Percentiles rank a stretch among this genome's conserved stretches.
These are phyloP conservation scores for Calonectris borealis DNA, from an alignment of 2,113 vertebrate genomes.

Conservation along the genomic window DNA sequence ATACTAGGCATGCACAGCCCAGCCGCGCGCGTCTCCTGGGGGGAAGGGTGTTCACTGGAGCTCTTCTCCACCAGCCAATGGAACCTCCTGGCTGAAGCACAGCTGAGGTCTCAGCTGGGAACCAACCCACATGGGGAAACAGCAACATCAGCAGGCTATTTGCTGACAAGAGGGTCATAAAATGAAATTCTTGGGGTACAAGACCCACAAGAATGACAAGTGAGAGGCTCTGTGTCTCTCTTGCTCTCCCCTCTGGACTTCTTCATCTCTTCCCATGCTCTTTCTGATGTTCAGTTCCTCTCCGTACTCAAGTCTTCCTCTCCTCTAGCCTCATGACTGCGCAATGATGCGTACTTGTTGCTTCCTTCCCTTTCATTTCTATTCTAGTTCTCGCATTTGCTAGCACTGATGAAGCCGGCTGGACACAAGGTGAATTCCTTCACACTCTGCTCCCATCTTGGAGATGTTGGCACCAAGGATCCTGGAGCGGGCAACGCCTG, in stretches of 20 bases:
- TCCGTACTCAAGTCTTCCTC: background rate
- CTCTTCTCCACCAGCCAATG: background rate
- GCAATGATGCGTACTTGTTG: background rate
- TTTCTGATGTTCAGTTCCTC: background rate
- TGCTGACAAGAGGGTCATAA: background rate
- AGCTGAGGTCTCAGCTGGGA: background rate
- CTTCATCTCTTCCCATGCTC: background rate
- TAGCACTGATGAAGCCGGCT: background rate
- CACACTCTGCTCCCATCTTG: background rate
- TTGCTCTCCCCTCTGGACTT: background rate
- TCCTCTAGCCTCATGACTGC: background rate
- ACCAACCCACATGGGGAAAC: background rate
- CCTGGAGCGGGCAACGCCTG: too few species aligned
- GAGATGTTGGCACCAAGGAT: background rate
- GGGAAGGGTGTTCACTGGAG: background rate
- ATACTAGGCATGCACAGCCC: background rate
- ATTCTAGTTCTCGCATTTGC: background rate
- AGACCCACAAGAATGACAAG: background rate
- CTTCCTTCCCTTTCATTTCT: background rate
- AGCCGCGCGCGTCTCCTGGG: background rate
- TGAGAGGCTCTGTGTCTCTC: background rate
- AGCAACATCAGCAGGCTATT: background rate
- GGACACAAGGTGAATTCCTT: background rate
- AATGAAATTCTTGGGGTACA: background rate
- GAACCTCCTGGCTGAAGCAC: background rate